Evolutionary conservation across 37 sponge, comb jelly and placozoan genomes (phyloP).

Genomic region (Theonella swinhoei): DNA sequence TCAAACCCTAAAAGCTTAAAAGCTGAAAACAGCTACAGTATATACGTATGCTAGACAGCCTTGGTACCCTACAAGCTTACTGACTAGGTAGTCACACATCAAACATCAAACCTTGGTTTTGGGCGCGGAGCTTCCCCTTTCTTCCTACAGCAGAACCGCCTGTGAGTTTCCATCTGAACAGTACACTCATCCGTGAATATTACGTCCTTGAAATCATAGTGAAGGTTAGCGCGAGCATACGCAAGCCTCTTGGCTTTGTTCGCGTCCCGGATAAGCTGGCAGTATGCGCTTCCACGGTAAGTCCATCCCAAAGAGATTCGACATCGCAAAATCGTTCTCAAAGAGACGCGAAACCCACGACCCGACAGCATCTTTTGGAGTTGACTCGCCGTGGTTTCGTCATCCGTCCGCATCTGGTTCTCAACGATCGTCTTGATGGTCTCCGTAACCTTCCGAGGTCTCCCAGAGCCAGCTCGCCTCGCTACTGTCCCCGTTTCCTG

Average conservation of each 20-base stretch:
- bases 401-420: slow-evolving; percentile 20
- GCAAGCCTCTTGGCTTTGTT: slow-evolving; percentile 2
- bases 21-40: too few species aligned
- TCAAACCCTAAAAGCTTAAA: too few species aligned
- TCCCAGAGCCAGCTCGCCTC: slow-evolving; percentile 11
- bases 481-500: not conserved
- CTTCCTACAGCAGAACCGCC: too few species aligned
- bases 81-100: not conserved
- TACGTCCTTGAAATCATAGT: slow-evolving; percentile 18
- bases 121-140: slow-evolving; percentile 7
- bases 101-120: slow-evolving; percentile 25
- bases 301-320: slow-evolving; percentile 28
- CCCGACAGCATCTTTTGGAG: not conserved
- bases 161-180: slow-evolving; percentile 23
- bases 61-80: too few species aligned
- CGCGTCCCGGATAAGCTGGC: too few species aligned
- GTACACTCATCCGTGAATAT: slow-evolving; percentile 37
- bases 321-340: slow-evolving; percentile 5
- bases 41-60: too few species aligned
- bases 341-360: slow-evolving; percentile 11
- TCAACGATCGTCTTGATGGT: slow-evolving; percentile 11
- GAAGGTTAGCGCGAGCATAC: not conserved
- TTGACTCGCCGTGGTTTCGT: slow-evolving; percentile 42
- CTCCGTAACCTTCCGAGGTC: slow-evolving; percentile 8
- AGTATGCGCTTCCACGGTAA: slow-evolving; percentile 24